Conservation (phyloP, 2,113 vertebrate species). For the Epinephelus lanceolatus region DNA sequence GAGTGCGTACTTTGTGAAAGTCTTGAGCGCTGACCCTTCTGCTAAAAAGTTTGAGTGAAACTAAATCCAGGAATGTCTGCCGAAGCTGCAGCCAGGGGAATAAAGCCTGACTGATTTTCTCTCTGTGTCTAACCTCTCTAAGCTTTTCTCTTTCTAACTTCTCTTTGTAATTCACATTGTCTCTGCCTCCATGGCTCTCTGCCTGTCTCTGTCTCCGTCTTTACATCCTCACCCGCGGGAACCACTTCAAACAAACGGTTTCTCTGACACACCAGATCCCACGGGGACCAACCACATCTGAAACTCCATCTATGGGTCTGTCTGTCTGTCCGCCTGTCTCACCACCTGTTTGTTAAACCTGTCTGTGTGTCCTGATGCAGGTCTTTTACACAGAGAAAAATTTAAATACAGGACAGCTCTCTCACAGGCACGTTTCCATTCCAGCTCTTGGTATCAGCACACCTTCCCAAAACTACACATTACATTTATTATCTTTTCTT, state of each 20-base stretch:
- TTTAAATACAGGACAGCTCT: neutral
- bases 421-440: neutral
- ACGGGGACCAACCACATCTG: constrained; percentile 15
- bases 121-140: constrained; percentile 52
- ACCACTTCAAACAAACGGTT: constrained; percentile 52
- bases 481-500: neutral
- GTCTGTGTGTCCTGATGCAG: neutral
- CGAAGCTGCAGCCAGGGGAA: constrained; percentile 61
- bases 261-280: constrained; percentile 48
- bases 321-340: constrained; percentile 15
- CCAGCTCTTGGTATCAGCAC: neutral
- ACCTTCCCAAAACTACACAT: neutral
- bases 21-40: constrained; percentile 59
- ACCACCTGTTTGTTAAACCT: neutral
- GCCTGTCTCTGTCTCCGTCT: constrained; percentile 33
- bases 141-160: constrained; percentile 53
- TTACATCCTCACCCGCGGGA: constrained; percentile 44
- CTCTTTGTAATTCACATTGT: constrained; percentile 62
- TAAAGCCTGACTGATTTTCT: constrained; percentile 56
- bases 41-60: constrained; percentile 66
- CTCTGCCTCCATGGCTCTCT: neutral
- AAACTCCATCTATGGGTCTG: constrained; percentile 20
- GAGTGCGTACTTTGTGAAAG: constrained; percentile 54
- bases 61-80: constrained; percentile 71
- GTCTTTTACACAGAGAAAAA: neutral